Evolutionary conservation across 2,113 vertebrate species (phyloP).

Genomic region (Rattus rattus): DNA sequence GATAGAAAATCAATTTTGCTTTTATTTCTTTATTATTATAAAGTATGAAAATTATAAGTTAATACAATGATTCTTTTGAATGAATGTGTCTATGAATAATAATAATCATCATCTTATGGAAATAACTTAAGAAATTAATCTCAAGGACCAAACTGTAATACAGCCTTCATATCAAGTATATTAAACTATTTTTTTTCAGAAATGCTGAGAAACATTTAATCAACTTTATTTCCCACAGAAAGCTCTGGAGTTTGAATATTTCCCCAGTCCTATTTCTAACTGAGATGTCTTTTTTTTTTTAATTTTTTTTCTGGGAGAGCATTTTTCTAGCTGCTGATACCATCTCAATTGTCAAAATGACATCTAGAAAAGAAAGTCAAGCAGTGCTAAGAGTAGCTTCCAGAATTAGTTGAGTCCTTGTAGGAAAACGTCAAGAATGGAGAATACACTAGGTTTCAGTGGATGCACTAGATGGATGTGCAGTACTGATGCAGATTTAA

Average conservation of each 20-base stretch:
- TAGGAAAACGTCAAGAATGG: constrained; percentile 44
- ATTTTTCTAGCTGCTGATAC: not conserved
- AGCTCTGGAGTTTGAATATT: not conserved
- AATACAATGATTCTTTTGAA: not conserved
- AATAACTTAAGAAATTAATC: not conserved
- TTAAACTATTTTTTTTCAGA: constrained; percentile 9
- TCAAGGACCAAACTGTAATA: not conserved
- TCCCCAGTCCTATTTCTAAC: not conserved
- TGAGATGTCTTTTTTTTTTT: not conserved
- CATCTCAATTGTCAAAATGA: constrained; percentile 23
- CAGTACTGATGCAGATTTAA: constrained; percentile 50
- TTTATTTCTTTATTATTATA: not conserved
- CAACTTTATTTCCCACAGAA: not conserved
- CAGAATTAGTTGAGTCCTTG: constrained; percentile 61
- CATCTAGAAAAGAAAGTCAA: not conserved
- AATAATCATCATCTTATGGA: not conserved
- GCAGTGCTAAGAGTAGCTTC: constrained; percentile 21
- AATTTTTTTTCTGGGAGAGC: not conserved
- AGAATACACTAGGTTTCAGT: not conserved
- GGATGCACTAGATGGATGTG: constrained; percentile 57
- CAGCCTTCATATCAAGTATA: not conserved
- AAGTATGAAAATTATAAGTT: not conserved
- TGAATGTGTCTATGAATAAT: not conserved
- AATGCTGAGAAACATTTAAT: not conserved
- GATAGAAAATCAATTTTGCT: not conserved